A percentile compares a stretch with the other conserved stretches of the same genome.
These are phyloP conservation scores for Intellagama lesueurii DNA, from an alignment of 2,797 vertebrate species.

Conservation along the genomic window DNA sequence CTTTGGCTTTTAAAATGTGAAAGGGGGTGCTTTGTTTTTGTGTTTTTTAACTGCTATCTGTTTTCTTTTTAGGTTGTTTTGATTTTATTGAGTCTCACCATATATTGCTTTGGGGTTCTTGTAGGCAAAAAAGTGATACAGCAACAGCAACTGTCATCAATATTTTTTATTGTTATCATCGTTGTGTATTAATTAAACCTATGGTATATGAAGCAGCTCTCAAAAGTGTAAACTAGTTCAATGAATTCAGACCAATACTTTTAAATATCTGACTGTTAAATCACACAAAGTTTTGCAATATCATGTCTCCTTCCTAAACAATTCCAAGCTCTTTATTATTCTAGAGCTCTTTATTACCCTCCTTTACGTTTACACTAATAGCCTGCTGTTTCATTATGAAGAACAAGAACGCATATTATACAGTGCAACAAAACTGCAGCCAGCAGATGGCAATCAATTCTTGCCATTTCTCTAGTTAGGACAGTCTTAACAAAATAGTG, in stretches of 20 bases:
- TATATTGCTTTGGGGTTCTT: not conserved
- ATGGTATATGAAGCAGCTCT: not conserved
- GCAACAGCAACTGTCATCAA: not conserved
- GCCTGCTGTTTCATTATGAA: conserved; percentile 24
- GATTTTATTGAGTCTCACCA: not conserved
- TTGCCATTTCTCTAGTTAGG: conserved; percentile 37
- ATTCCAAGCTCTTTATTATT: accelerated
- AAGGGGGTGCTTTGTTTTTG: too few relatives aligned
- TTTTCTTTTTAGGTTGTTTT: not conserved
- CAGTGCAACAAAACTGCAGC: conserved; percentile 21
- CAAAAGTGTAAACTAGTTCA: not conserved
- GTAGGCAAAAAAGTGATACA: not conserved
- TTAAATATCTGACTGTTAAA: not conserved
- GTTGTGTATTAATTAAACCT: not conserved
- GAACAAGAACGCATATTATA: conserved; percentile 13
- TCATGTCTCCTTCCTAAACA: not conserved
- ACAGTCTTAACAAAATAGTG: not conserved
- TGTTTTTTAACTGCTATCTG: too few relatives aligned
- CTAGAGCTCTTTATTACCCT: not conserved
- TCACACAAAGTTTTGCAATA: not conserved
- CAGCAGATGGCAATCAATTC: conserved; percentile 77
- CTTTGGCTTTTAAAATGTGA: too few relatives aligned
- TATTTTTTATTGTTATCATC: too few relatives aligned
- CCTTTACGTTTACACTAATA: not conserved
- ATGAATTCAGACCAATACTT: not conserved